Evolutionary conservation across 2,888 invertebrate species (phyloP).

Genomic region (Autographa gamma): DNA sequence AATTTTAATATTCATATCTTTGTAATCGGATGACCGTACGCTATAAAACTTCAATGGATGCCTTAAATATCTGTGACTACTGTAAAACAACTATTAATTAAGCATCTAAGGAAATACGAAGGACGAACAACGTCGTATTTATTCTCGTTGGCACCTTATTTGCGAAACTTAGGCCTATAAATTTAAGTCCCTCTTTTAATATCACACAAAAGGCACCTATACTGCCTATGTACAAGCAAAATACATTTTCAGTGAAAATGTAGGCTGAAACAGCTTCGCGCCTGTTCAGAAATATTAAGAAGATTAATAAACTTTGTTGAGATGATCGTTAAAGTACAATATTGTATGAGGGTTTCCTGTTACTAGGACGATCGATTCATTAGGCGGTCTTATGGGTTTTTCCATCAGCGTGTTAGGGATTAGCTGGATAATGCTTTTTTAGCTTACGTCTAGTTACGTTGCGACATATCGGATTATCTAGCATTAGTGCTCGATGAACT

Average conservation of each 20-base stretch:
- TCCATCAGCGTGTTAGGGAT: slow-evolving; percentile 55
- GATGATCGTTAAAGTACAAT: slow-evolving; percentile 53
- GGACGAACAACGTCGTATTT: background rate
- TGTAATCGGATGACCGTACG: background rate
- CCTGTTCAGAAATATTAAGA: slow-evolving; percentile 49
- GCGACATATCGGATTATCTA: slow-evolving; percentile 56
- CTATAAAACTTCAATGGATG: too few relatives aligned
- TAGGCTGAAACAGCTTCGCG: slow-evolving; percentile 32
- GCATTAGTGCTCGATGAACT: slow-evolving; percentile 60
- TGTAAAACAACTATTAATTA: background rate
- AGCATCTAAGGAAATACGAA: background rate
- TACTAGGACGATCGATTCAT: slow-evolving; percentile 60
- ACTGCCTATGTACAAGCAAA: slow-evolving; percentile 14
- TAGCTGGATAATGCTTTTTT: slow-evolving; percentile 57
- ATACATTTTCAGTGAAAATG: slow-evolving; percentile 42
- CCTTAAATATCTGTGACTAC: too few relatives aligned
- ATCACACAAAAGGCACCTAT: slow-evolving; percentile 22
- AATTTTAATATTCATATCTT: background rate
- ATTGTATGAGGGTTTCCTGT: slow-evolving; percentile 55
- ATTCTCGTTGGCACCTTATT: slow-evolving; percentile 19
- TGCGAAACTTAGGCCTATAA: slow-evolving; percentile 18
- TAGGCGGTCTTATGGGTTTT: slow-evolving; percentile 53
- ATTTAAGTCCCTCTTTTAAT: slow-evolving; percentile 24
- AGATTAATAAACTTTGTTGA: slow-evolving; percentile 52
- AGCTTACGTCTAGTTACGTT: slow-evolving; percentile 44